These are phyloP conservation scores for Ptychoptera albimana DNA, from an alignment of 2,888 invertebrate species.

Conservation along the genomic window DNA sequence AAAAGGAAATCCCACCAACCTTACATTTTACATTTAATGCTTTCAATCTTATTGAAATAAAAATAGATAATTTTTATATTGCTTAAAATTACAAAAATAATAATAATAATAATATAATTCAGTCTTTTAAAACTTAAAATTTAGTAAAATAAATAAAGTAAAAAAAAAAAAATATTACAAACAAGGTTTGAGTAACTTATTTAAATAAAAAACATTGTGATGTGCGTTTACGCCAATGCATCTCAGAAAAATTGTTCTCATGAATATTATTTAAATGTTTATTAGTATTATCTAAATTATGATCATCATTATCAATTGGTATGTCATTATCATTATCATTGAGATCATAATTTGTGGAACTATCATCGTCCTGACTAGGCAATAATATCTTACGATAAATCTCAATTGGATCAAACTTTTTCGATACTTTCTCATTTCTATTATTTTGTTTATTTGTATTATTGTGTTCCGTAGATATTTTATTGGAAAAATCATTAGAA, in stretches of 20 bases:
- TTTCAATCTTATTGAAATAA: too few relatives aligned
- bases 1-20: too few relatives aligned
- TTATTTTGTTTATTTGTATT: neutral
- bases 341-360: constrained; percentile 1
- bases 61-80: too few relatives aligned
- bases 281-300: neutral
- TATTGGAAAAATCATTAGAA: neutral
- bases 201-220: constrained; percentile 20
- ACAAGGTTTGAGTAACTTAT: too few relatives aligned
- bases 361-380: constrained; percentile 15
- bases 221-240: constrained; percentile 35
- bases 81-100: too few relatives aligned
- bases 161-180: too few relatives aligned
- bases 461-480: neutral
- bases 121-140: too few relatives aligned
- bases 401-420: constrained; percentile 19
- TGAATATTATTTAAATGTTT: neutral
- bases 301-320: neutral
- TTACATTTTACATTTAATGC: too few relatives aligned
- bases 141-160: too few relatives aligned
- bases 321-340: constrained; percentile 7
- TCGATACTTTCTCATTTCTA: constrained; percentile 11
- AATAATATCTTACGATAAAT: constrained; percentile 20
- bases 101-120: too few relatives aligned
- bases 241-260: constrained; percentile 20